These are phyloP conservation scores for Myotis findleyi DNA, from an alignment of 2,797 vertebrate species.

Conservation along the genomic window DNA sequence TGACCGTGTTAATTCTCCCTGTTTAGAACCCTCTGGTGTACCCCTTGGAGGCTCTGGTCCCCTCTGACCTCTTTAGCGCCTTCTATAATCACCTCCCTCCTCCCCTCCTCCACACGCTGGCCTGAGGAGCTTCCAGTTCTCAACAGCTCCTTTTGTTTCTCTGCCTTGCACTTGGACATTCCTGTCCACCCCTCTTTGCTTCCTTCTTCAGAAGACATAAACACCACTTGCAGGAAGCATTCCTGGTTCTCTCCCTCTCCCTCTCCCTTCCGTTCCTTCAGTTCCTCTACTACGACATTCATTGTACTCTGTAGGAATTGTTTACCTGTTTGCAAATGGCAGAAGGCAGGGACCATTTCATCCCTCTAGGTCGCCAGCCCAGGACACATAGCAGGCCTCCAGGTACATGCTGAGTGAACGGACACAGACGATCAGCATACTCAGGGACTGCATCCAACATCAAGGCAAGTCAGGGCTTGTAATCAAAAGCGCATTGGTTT, in stretches of 20 bases:
- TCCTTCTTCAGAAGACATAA: neutral
- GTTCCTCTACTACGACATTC: neutral
- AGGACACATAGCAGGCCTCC: neutral
- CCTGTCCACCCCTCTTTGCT: neutral
- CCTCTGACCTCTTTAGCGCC: neutral
- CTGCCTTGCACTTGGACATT: neutral
- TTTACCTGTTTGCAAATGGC: neutral
- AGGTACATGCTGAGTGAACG: neutral
- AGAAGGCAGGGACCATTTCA: neutral
- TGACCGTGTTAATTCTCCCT: neutral
- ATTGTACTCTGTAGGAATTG: neutral
- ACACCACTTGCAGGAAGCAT: neutral
- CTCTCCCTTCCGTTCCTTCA: neutral
- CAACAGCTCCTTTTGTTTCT: neutral
- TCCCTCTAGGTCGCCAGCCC: neutral
- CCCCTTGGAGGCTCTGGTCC: neutral
- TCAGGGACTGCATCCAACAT: neutral
- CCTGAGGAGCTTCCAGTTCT: neutral
- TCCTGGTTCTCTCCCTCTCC: neutral
- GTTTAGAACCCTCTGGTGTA: neutral
- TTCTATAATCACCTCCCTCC: neutral
- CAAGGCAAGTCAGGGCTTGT: neutral
- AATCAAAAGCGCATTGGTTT: neutral
- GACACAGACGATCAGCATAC: neutral
- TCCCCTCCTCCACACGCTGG: neutral